Evolutionary conservation across 2,888 invertebrate genomes (phyloP), one percentile per base, ranked within the genome.

Genomic region (Piscicola geometra): DNA sequence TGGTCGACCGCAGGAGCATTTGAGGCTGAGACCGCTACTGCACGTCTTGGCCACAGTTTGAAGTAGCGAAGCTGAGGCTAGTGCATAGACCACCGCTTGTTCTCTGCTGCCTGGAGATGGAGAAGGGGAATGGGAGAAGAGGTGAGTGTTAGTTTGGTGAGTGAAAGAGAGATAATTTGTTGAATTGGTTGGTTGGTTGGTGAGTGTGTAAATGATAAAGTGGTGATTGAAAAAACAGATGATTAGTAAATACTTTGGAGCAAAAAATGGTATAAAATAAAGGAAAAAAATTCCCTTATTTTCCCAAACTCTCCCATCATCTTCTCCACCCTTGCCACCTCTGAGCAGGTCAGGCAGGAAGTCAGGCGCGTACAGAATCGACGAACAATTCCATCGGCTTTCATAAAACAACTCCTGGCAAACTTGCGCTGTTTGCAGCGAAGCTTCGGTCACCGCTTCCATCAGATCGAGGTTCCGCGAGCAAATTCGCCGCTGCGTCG

Each of bases 341-440:
- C 90, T 89, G 0, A 90, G 89, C 79, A 93, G 86, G 85, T 93
- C 93, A 9, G 91, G 90, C n/a, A 90, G 88, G 80, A 90, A 89
- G 81, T 88, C 88, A 0, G 93, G 93, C 0, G 91, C 91, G 32
- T 87, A 87, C 64, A 88, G 88, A 74, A 92, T 88, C 67, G 91
- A 90, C 77, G 91, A 91, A 86, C 93, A 93, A 86, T 93, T 93
- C 93, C 93, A 93, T 77, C 92, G 87, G 78, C 91, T 88, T 81
- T 91, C 89, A 35, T 88, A 87, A 85, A 92, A 91, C 33, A 90
- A 88, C 79, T 88, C 86, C 84, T 90, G 90, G 85, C 93, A 93
- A 5, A 83, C 82, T 78, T 88, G 86, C 72, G 90, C 88, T 3
- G 92, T 89, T 36, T 83, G 80, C 76, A 90, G 87, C 2, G 92